Conservation (phyloP, 2,113 vertebrate genomes). For the Tiliqua scincoides region DNA sequence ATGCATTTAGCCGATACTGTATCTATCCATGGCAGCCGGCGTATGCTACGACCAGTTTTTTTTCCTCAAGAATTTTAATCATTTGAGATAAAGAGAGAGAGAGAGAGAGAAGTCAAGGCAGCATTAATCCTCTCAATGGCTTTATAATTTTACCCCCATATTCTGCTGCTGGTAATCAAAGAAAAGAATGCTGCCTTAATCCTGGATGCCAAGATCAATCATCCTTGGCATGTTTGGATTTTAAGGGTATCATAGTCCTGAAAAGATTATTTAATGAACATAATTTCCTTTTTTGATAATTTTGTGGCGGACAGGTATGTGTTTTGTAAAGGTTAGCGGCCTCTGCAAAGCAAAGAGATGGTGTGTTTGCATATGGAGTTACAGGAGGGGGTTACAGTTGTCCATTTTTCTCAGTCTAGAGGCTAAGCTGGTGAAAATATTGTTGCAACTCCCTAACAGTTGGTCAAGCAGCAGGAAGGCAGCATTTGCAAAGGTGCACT, state of each 20-base stretch:
- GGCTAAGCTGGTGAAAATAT: conserved; percentile 44
- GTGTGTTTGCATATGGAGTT: too few relatives aligned
- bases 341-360: neutral
- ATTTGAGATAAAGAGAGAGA: conserved; percentile 76
- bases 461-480: conserved; percentile 26
- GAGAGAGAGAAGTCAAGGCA: conserved; percentile 69
- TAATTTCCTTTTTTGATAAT: conserved; percentile 20
- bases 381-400: too few relatives aligned
- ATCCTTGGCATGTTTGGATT: conserved; percentile 61
- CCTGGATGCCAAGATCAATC: conserved; percentile 72
- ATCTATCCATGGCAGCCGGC: conserved; percentile 70
- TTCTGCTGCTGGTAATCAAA: conserved; percentile 77
- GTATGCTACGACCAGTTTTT: conserved; percentile 62
- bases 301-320: neutral
- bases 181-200: conserved; percentile 76
- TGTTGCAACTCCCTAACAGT: conserved; percentile 41
- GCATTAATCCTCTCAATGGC: conserved; percentile 81
- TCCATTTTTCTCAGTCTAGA: conserved; percentile 20
- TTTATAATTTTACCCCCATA: conserved; percentile 78
- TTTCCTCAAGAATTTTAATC: conserved; percentile 76
- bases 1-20: conserved; percentile 61
- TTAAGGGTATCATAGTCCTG: conserved; percentile 54
- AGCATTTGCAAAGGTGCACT: neutral
- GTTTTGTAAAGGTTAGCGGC: neutral
- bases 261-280: conserved; percentile 57